Base-by-base conservation (phyloP, 1,140 invertebrate species). In the Megathymus violae region DNA sequence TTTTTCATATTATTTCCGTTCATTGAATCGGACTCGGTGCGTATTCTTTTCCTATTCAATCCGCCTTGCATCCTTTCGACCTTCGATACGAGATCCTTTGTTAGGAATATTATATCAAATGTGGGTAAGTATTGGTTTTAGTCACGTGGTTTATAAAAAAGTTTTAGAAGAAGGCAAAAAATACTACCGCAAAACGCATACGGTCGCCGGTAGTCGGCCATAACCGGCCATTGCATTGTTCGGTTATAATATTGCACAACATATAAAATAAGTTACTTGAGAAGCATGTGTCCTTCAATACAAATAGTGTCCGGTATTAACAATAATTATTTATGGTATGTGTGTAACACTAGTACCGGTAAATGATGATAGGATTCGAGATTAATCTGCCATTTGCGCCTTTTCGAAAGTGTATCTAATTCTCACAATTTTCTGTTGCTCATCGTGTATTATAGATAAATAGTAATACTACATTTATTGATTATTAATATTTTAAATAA, bases 1-100 rank as follows among this genome's bases (percentile, higher is more conserved):
- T 84, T 86, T 81, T 86, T 88, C 27, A 80, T 62, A 43, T 73
- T 1, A 73, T 84, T 88, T 51, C 78, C 78, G 60, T 71, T 74
- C 27, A 74, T 56, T 54, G 63, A 71, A 60, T 71, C 71, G 4
- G 78, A 85, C 16, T 85, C 80, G 75, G 76, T 80, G 44, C 82
- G 78, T 25, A 76, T 69, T 73, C 83, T 74, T 81, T 86, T 86
- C 61, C 83, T 85, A 80, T 58, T 73, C 34, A 62, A 46, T 65
- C 47, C 63, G 36, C 74, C 60, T 73, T 81, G 74, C 80, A 77
- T 78, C 61, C 69, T 65, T n/a, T n/a, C n/a, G 72, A 82, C 73
- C 72, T 82, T 82, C 44, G 61, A 73, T 64, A 61, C 43, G 46
- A 69, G 67, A 60, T 51, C 15, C 6, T 16, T 51, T 43, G 10